Base-by-base conservation (phyloP, 1,140 invertebrate genomes). In the Trigoniulus corallinus region DNA sequence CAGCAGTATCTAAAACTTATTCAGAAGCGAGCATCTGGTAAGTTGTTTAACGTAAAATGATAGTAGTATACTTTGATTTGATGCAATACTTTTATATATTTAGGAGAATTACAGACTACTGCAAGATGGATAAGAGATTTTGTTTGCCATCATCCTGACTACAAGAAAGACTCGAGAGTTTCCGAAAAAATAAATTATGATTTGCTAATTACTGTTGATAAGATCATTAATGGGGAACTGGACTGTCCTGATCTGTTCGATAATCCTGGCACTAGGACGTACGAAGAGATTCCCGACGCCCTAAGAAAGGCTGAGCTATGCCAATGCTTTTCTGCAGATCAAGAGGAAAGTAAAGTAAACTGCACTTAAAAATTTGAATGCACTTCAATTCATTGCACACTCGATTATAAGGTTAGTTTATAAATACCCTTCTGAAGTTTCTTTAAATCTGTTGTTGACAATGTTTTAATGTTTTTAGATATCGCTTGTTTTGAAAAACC, bases 1-100 rank as follows among this genome's bases (percentile, higher is more conserved):
- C 82, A 88, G 66, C 87, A 96, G 68, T 99, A 99, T 71, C 75
- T 98, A 46, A 88, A 85, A 62, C 77, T 98, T 40, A 98, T 99
- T 63, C 80, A 88, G 62, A 75, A 79, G 55, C 73, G 92, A 58
- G 92, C 93, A 7, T 81, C 83, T 55, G 89, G 91, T 55, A 80
- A 85, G 61, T 72, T 86, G 18, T 39, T 39, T 13, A 12, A 39
- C 12, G 18, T 12, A 39, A 13, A 12, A 39, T 39, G 12, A 18
- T 13, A 39, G 18, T 39, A 18, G 37, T 13, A 39, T 18, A 39
- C 37, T 18, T 39, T 12, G 37, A 13, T n/a, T n/a, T n/a, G n/a
- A n/a, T n/a, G n/a, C n/a, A n/a, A n/a, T n/a, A n/a, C n/a, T n/a
- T n/a, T n/a, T n/a, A n/a, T n/a, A n/a, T n/a, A n/a, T n/a, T n/a